Evolutionary conservation across 2,888 invertebrate species (phyloP), one percentile per base, ranked within the genome.

Genomic region (Hirtodrosophila duncani): DNA sequence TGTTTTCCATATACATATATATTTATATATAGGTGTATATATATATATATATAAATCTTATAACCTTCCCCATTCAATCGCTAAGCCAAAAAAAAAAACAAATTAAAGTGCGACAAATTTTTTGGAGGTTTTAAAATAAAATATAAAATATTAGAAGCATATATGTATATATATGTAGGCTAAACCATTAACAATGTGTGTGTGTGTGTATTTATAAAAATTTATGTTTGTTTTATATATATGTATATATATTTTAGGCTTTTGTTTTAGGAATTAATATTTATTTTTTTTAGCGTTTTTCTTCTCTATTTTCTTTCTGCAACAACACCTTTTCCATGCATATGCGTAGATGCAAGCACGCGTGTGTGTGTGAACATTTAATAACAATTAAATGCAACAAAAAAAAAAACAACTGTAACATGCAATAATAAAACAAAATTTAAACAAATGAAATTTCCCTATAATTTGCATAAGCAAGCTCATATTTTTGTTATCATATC

Each of bases 1-100:
- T 70, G 69, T 65, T 67, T 66, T 36, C 29, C 49, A 33, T 69
- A 69, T 69, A 63, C 44, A 38, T 70, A 64, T 70, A 59, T 55
- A 52, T 51, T 37, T 39, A 37, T 43, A 24, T 13, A 36, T 39
- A 23, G 26, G 49, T 59, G 20, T 51, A 29, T 66, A 55, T 48
- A 41, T 42, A 43, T 43, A 33, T 24, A 24, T 46, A 31, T 59
- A 67, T 64, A 70, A 67, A 64, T 67, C 44, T 59, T 75, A 71
- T 67, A 75, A 57, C 65, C 60, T 60, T 65, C 24, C 11, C 37
- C n/a, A n/a, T 26, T 65, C 43, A 67, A 71, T 71, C n/a, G 67
- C 68, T 63, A 11, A 36, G 8, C 13, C 21, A 36, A 23, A 23
- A 23, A 21, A 26, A 24, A 16, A 26, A 44, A 29, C 27, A 14